A percentile compares a stretch with the other conserved stretches of the same genome.
Conservation (phyloP, 2,797 vertebrate genomes). For the Halcyon badia region DNA sequence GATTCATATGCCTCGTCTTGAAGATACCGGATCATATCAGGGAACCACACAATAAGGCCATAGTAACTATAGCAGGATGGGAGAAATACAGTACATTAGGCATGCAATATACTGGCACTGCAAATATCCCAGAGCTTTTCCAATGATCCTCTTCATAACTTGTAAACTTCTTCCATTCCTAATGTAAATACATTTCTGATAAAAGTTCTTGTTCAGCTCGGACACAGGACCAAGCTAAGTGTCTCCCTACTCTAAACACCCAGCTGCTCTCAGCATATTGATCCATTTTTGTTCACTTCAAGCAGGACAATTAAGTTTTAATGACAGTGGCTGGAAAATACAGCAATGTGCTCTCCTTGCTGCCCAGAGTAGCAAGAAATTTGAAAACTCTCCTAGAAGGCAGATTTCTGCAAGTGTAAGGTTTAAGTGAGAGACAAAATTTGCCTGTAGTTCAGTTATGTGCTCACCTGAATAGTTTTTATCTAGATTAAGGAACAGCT, state of each 20-base stretch:
- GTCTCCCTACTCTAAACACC: background rate
- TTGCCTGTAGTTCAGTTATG: background rate
- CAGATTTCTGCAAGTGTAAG: background rate
- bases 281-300: background rate
- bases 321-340: background rate
- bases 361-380: background rate
- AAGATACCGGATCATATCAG: conserved; percentile 97
- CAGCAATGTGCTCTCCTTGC: background rate
- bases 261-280: background rate
- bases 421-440: background rate
- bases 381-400: background rate
- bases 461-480: background rate
- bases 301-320: background rate
- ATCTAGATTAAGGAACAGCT: background rate
- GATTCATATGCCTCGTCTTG: conserved; percentile 93
- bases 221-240: background rate
- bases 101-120: background rate
- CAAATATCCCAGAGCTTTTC: background rate
- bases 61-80: conserved; percentile 86
- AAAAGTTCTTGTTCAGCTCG: background rate
- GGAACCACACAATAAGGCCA: conserved; percentile 97
- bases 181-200: background rate
- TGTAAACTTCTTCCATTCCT: background rate
- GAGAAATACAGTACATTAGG: background rate
- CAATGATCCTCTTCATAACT: background rate